A percentile compares a stretch with the other conserved stretches of the same genome.
phyloP scores from a whole-genome alignment of 1,140 invertebrate genomes.

The Drosophila cardini region DNA sequence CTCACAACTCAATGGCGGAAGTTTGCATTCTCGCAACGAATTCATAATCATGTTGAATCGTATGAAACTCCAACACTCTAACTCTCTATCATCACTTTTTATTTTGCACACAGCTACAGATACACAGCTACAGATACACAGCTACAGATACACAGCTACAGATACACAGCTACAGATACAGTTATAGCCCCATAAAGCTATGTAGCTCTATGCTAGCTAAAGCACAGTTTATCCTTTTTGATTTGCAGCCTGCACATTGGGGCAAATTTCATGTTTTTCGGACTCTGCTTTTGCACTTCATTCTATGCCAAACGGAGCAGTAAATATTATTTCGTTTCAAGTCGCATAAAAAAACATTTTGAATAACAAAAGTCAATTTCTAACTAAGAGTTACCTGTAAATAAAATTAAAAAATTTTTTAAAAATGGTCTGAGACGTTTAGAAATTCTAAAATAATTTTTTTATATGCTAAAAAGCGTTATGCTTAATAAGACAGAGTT shows the following conservation, averaged over 20 bases:
- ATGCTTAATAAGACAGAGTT: too few relatives aligned
- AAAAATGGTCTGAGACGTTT: too few relatives aligned
- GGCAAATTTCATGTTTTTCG: slow-evolving; percentile 50
- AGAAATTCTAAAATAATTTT: too few relatives aligned
- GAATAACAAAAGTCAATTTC: neutral
- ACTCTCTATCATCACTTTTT: neutral
- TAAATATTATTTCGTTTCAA: slow-evolving; percentile 75
- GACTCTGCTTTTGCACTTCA: slow-evolving; percentile 48
- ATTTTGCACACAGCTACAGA: neutral
- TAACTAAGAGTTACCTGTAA: too few relatives aligned
- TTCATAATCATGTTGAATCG: slow-evolving; percentile 78
- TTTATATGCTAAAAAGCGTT: too few relatives aligned
- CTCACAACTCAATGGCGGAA: slow-evolving; percentile 81
- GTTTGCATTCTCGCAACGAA: slow-evolving; percentile 81
- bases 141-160: slow-evolving; percentile 26
- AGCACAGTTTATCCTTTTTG: slow-evolving; percentile 82
- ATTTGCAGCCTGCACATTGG: slow-evolving; percentile 64
- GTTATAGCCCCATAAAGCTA: slow-evolving; percentile 21
- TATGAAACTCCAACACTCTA: slow-evolving; percentile 2
- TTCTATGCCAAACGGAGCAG: slow-evolving; percentile 50
- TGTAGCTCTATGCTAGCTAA: slow-evolving; percentile 64
- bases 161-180: slow-evolving; percentile 22
- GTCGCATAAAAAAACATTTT: slow-evolving; percentile 61
- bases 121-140: neutral
- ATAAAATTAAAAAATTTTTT: too few relatives aligned